These are phyloP conservation scores for Parauchenoglanis ngamensis DNA, from an alignment of 2,797 vertebrate species.

Conservation along the genomic window DNA sequence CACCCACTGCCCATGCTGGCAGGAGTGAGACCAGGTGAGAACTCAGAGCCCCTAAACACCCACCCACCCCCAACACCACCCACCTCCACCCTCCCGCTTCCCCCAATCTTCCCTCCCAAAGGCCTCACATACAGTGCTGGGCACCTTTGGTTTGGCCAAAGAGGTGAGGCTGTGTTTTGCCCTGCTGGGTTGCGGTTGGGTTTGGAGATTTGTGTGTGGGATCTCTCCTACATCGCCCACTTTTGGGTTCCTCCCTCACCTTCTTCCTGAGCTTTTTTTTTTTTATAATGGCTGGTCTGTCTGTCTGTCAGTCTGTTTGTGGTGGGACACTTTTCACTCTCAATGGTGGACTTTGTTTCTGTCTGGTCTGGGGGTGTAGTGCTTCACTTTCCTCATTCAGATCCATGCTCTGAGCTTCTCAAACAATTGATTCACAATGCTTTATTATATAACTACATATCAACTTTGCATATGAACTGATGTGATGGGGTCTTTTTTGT, in stretches of 20 bases:
- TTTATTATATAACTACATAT: constrained; percentile 16
- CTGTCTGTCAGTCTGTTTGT: constrained; percentile 55
- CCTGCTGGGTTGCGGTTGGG: constrained; percentile 20
- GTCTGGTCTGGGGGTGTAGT: constrained; percentile 37
- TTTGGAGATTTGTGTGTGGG: constrained; percentile 41
- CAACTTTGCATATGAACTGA: not conserved
- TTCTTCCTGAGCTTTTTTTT: constrained; percentile 50
- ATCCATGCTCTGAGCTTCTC: constrained; percentile 37
- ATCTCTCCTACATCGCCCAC: constrained; percentile 36
- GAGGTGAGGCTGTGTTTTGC: constrained; percentile 44
- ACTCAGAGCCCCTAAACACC: constrained; percentile 56
- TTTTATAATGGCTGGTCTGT: constrained; percentile 49
- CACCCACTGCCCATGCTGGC: constrained; percentile 97
- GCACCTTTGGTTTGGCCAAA: constrained; percentile 45
- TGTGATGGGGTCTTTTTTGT: not conserved
- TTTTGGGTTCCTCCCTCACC: constrained; percentile 39
- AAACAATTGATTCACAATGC: constrained; percentile 12
- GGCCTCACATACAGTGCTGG: constrained; percentile 36
- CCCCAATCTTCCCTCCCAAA: constrained; percentile 40
- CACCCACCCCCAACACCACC: constrained; percentile 65
- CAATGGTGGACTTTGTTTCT: constrained; percentile 36
- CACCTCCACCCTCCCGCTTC: constrained; percentile 45
- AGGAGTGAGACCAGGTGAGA: constrained; percentile 98
- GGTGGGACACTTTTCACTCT: constrained; percentile 42
- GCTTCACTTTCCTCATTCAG: constrained; percentile 30